Evolutionary conservation across 2,797 vertebrate species (phyloP), one percentile per base, ranked within the genome.

Genomic region (Lithobates sylvaticus): DNA sequence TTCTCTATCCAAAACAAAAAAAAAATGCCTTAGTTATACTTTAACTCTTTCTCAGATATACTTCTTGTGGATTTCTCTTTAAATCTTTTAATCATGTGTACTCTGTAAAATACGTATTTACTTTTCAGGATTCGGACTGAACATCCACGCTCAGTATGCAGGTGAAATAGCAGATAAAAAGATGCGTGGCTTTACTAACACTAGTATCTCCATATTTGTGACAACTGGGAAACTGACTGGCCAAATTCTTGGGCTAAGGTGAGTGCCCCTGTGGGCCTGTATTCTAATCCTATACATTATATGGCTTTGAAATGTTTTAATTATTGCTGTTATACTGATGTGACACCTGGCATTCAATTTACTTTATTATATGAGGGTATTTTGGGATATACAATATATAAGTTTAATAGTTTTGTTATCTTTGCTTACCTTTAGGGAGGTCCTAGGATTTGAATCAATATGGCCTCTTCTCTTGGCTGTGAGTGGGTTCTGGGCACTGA

Each of bases 191-290:
- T 69, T 89, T 0, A 90, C 96, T 27, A 92, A 94, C 34, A 74
- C 94, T 3, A 95, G 94, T 12, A 77, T 27, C 34, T 67, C 86
- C 0, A 94, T 89, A 0, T 95, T 95, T 84, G 0, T 1, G 0
- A 92, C 93, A 0, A 0, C 89, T 0, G 96, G 96, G 0, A 97
- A 96, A 92, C 86, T 96, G 10, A 86, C 80, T 2, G 97, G 94
- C 81, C 95, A 94, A 88, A 44, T 94, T 72, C 84, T 93, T 86
- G 96, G 96, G 69, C 92, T 97, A 50, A 95, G 94, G 96, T 97
- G 91, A 91, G 81, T 32, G 29, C 50, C 16, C 21, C 8, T 27
- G 39, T n/a, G n/a, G 12, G 3, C 10, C 13, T 69, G 15, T 27
- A 26, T 7, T 64, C 18, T n/a, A 5, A 23, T 8, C 0, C n/a